Base-by-base conservation (phyloP, 1,140 invertebrate species). In the Brachionus angularis region DNA sequence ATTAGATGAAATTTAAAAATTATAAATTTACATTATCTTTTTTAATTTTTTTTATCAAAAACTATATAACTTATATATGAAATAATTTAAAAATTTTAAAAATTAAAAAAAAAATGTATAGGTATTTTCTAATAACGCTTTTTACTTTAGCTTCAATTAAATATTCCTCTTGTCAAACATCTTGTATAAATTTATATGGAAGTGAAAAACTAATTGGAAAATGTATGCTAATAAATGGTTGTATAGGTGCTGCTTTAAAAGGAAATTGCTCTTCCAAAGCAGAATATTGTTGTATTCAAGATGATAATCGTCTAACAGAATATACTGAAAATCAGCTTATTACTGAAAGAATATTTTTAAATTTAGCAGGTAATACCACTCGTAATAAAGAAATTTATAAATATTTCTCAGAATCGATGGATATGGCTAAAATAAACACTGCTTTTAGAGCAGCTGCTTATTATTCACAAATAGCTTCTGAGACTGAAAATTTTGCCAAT, bases 361-460 rank as follows among this genome's bases (percentile, higher is more conserved):
- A 39, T 10, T 23, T 39, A 39, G 53, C 10, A 0, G 25, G 25
- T 33, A 58, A 14, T 14, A 58, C 53, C 3, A 12, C 4, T 14
- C 21, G 53, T 23, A 58, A 33, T 23, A 18, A 39, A 23, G 53
- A 31, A 8, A 23, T 58, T 12, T 58, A 58, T 18, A 34, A 34
- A 16, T 58, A 23, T 42, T 58, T 58, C 25, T 12, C 39, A 3
- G 8, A 58, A 18, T 58, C 53, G 23, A 18, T 58, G 12, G 5
- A 36, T 39, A 1, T 12, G 14, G 33, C 33, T 12, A 21, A 18
- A 1, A 29, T 39, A 12, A 3, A 23, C 2, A 39, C n/a, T 39
- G 39, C 39, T 39, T 58, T 39, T 39, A 58, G 39, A 39, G 33
- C 53, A 39, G 53, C 53, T 36, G 53, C 53, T 23, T 58, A 39